Conservation (phyloP, 1,140 invertebrate species). For the Parasteatoda tepidariorum region DNA sequence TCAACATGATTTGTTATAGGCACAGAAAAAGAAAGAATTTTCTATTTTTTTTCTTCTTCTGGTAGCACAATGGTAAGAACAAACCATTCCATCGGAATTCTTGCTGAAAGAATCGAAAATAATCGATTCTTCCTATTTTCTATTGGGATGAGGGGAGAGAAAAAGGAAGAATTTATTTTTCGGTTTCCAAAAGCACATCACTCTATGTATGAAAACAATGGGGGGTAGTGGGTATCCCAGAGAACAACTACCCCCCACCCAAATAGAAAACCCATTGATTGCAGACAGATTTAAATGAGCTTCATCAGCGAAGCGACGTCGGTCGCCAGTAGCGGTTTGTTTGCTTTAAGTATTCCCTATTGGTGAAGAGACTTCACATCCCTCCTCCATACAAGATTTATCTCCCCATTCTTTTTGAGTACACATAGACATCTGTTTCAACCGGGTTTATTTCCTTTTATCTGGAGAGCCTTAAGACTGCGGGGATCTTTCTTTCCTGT, state of each 20-base stretch:
- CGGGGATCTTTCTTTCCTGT: neutral
- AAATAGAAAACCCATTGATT: conserved; percentile 44
- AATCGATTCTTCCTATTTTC: conserved; percentile 3
- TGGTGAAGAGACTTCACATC: neutral
- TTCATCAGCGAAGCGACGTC: conserved; percentile 7
- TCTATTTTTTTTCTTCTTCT: too few species aligned
- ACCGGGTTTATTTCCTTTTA: conserved; percentile 7
- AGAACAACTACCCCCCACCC: neutral
- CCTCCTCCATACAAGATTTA: neutral
- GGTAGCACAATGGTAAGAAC: too few species aligned
- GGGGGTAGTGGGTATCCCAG: neutral
- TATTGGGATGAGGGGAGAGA: conserved; percentile 7
- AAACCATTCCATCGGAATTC: neutral
- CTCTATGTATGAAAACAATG: conserved; percentile 2
- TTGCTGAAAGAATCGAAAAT: conserved; percentile 1
- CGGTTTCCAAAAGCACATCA: neutral
- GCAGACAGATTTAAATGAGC: conserved; percentile 48
- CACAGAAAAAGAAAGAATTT: too few species aligned
- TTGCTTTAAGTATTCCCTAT: conserved; percentile 32
- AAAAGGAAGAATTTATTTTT: conserved; percentile 17
- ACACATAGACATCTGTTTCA: neutral
- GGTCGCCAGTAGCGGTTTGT: neutral
- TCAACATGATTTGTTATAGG: too few species aligned
- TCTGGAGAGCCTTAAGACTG: neutral
- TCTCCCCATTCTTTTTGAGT: neutral